A percentile compares a stretch with the other conserved stretches of the same genome.
These are phyloP conservation scores for Hydrocynus forskahlii DNA, from an alignment of 2,797 vertebrate genomes.

Conservation along the genomic window DNA sequence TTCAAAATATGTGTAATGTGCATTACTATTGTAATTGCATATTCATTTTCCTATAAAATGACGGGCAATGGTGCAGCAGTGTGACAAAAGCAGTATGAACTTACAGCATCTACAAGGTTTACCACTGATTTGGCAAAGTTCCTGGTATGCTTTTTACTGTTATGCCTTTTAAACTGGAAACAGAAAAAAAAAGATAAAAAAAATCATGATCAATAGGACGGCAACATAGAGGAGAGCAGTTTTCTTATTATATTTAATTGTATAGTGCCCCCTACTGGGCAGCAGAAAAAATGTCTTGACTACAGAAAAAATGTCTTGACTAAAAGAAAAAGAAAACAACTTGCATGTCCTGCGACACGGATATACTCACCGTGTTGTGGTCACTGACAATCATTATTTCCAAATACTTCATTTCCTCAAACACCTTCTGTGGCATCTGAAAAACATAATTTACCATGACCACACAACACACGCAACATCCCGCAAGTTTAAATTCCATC, in stretches of 20 bases:
- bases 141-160: slow-evolving; percentile 82
- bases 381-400: slow-evolving; percentile 91
- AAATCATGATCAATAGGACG: not conserved
- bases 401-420: slow-evolving; percentile 89
- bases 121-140: slow-evolving; percentile 90
- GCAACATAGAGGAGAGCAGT: not conserved
- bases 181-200: slow-evolving; percentile 19
- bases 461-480: not conserved
- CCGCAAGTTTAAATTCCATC: not conserved
- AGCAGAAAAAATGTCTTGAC: not conserved
- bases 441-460: slow-evolving; percentile 2
- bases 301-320: not conserved
- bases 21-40: not conserved
- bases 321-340: not conserved
- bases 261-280: slow-evolving; percentile 42
- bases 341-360: not conserved
- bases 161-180: slow-evolving; percentile 84
- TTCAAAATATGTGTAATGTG: not conserved
- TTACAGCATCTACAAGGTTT: slow-evolving; percentile 87
- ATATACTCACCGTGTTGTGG: slow-evolving; percentile 82
- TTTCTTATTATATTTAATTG: not conserved
- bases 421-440: slow-evolving; percentile 81
- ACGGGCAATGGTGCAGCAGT: not conserved
- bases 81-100: slow-evolving; percentile 59
- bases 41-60: not conserved